Conservation (phyloP, 2,797 vertebrate genomes). For the Halcyon smyrnensis region DNA sequence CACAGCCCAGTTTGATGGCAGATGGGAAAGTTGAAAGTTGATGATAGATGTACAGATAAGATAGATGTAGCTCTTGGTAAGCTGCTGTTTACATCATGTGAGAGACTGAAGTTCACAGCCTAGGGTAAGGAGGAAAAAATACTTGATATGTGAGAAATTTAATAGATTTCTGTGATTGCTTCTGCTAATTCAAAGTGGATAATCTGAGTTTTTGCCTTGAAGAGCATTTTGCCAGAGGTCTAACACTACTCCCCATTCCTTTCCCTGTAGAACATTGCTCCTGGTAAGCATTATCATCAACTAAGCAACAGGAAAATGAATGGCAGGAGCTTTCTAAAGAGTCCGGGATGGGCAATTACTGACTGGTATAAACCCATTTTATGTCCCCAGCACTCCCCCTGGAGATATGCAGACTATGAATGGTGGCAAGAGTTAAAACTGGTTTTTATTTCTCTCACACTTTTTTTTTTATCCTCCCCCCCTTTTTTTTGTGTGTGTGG, state of each 20-base stretch:
- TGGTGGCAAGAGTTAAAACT: not conserved
- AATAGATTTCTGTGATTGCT: not conserved
- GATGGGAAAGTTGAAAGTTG: not conserved
- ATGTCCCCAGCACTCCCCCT: not conserved
- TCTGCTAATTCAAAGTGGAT: not conserved
- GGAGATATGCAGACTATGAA: not conserved
- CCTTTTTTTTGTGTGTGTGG: no score
- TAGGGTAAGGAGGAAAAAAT: not conserved
- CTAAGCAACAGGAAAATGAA: not conserved
- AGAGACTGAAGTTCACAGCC: not conserved
- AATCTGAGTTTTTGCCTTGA: not conserved
- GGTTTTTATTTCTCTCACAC: no score
- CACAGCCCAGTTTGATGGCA: not conserved
- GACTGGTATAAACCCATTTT: not conserved
- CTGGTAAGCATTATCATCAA: not conserved
- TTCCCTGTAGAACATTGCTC: not conserved
- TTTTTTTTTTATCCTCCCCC: no score
- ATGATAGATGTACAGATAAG: not conserved
- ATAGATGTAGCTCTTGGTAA: conserved; percentile 8
- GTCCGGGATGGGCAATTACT: not conserved
- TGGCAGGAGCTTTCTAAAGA: not conserved
- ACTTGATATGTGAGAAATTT: not conserved
- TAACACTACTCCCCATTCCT: not conserved
- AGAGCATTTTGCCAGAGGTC: not conserved
- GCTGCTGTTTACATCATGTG: conserved; percentile 1